Conservation (phyloP, 1,140 invertebrate genomes). For the Oncopodura yosiiana region DNA sequence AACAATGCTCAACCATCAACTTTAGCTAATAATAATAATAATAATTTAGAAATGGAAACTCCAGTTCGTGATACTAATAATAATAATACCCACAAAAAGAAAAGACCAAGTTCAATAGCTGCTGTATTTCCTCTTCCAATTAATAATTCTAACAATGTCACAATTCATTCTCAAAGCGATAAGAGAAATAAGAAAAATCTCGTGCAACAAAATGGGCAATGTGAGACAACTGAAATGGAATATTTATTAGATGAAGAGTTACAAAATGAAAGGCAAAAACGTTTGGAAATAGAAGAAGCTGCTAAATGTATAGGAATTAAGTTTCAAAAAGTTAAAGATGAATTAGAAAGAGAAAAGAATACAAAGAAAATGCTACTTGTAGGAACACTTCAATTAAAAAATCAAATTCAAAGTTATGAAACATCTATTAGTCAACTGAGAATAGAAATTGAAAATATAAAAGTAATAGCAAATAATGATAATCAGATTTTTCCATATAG, state of each 20-base stretch:
- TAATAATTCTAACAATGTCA: neutral
- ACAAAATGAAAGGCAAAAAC: neutral
- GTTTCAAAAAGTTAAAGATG: slow-evolving; percentile 19
- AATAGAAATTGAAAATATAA: neutral
- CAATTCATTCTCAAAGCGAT: neutral
- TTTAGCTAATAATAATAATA: neutral
- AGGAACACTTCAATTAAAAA: slow-evolving; percentile 19
- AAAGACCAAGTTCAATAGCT: neutral
- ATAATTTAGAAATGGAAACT: slow-evolving; percentile 13
- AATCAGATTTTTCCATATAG: neutral
- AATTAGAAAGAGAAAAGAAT: slow-evolving; percentile 8
- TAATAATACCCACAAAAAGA: neutral
- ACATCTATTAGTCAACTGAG: neutral
- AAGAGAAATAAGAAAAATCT: neutral
- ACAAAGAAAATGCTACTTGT: slow-evolving; percentile 14
- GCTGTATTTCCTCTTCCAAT: too few relatives aligned
- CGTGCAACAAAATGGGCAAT: neutral
- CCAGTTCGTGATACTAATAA: neutral
- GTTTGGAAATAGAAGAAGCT: slow-evolving; percentile 11
- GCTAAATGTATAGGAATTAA: slow-evolving; percentile 10
- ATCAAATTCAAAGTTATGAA: slow-evolving; percentile 1
- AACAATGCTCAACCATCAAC: neutral
- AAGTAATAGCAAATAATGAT: neutral
- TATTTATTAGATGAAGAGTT: neutral
- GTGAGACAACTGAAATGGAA: neutral